Conservation (phyloP, 2,113 vertebrate species). For the Chaetura pelagica region DNA sequence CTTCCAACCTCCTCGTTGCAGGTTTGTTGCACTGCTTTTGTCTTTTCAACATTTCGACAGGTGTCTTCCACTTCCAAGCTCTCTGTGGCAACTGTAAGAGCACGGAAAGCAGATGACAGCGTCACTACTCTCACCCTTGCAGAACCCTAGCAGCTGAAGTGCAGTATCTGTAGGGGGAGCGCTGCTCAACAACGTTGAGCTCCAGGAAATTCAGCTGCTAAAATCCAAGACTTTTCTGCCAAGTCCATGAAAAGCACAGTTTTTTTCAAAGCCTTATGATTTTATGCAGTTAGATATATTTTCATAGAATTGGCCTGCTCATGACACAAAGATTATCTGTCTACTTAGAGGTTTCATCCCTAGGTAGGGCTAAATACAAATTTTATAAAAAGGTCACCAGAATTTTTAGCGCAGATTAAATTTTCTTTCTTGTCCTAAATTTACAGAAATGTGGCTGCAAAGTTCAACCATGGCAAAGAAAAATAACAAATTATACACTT, state of each 20-base stretch:
- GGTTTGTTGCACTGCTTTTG: not conserved
- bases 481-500: not conserved
- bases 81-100: rapidly evolving
- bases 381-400: not conserved
- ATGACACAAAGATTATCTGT: not conserved
- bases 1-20: not conserved
- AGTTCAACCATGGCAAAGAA: not conserved
- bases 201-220: not conserved
- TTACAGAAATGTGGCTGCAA: not conserved
- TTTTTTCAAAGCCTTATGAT: not conserved
- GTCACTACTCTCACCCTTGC: rapidly evolving
- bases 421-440: not conserved
- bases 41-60: not conserved
- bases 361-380: not conserved
- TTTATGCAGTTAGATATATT: not conserved
- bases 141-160: not conserved
- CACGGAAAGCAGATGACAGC: not conserved
- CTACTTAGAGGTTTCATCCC: not conserved
- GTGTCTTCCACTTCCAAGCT: not conserved
- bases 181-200: not conserved
- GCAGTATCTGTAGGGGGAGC: not conserved
- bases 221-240: not conserved
- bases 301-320: not conserved
- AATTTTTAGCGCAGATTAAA: conserved; percentile 4
- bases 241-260: not conserved